These are phyloP conservation scores for Desmophyllum pertusum DNA, from an alignment of 92 coral and sea anemone genomes.

Conservation along the genomic window DNA sequence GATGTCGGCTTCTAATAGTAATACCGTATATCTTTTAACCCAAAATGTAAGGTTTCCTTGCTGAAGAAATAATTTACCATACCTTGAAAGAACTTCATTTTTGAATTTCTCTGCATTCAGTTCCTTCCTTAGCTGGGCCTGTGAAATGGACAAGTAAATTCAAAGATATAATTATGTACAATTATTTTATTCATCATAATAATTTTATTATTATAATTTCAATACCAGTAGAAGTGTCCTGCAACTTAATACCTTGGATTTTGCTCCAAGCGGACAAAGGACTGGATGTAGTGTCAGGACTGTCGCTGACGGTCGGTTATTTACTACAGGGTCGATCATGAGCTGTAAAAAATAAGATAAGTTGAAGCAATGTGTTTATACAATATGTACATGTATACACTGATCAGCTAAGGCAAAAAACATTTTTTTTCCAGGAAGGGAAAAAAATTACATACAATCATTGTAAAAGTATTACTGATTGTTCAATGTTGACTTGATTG, in stretches of 20 bases:
- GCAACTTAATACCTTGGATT: constrained; percentile 87
- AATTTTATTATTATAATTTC: too few species aligned
- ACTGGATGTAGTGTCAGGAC: constrained; percentile 84
- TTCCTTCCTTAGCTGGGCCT: constrained; percentile 97
- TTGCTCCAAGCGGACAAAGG: constrained; percentile 89
- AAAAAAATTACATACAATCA: not conserved
- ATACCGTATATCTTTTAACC: not conserved
- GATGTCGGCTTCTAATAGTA: not conserved
- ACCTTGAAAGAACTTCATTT: constrained; percentile 97
- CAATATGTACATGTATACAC: not conserved
- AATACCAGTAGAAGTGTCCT: not conserved
- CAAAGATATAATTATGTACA: too few species aligned
- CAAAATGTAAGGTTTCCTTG: not conserved
- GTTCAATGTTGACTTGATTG: not conserved
- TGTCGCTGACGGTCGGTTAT: constrained; percentile 84
- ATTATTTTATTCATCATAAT: too few species aligned
- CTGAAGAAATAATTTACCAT: not conserved
- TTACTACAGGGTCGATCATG: constrained; percentile 87
- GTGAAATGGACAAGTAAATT: not conserved
- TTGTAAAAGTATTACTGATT: not conserved
- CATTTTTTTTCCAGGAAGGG: too few species aligned
- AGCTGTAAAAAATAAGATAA: constrained; percentile 49
- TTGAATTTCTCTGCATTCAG: constrained; percentile 94
- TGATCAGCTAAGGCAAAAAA: too few species aligned
- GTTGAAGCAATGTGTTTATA: not conserved